A percentile compares a stretch with the other conserved stretches of the same genome.
Evolutionary conservation across 2,113 vertebrate genomes (phyloP).

Genomic region (Sturnus vulgaris): DNA sequence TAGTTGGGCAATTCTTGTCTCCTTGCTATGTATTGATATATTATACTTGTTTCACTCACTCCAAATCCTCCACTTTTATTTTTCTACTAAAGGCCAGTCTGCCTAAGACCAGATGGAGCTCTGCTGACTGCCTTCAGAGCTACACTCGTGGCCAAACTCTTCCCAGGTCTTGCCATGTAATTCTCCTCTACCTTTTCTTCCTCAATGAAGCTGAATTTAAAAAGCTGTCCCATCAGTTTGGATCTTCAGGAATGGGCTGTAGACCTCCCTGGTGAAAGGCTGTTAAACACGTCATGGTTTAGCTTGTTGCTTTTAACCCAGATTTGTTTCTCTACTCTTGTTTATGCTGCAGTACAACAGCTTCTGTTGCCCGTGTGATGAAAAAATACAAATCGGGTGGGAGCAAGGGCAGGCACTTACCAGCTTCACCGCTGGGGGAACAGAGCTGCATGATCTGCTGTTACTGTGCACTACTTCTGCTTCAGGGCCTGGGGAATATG

Average conservation of each 20-base stretch:
- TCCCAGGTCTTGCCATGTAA: accelerated
- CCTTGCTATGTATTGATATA: not conserved
- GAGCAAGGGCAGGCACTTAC: not conserved
- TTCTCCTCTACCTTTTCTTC: not conserved
- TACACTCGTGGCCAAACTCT: not conserved
- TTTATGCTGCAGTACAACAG: not conserved
- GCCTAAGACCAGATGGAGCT: not conserved
- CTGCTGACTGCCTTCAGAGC: not conserved
- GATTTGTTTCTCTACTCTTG: not conserved
- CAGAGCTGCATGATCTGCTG: not conserved
- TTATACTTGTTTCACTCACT: not conserved
- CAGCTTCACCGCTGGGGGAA: not conserved
- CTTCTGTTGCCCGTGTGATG: not conserved
- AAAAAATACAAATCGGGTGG: not conserved
- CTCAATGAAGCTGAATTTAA: not conserved
- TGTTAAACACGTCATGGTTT: not conserved
- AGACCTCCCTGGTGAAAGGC: not conserved
- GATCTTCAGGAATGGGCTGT: not conserved
- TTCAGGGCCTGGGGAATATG: not conserved
- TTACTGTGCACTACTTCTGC: accelerated
- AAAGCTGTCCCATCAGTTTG: not conserved
- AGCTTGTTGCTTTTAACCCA: not conserved
- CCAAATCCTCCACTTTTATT: not conserved
- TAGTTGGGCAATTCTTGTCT: not conserved
- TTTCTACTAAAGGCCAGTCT: not conserved